These are phyloP conservation scores for Hyla sarda DNA, from an alignment of 2,113 vertebrate genomes.

Conservation along the genomic window DNA sequence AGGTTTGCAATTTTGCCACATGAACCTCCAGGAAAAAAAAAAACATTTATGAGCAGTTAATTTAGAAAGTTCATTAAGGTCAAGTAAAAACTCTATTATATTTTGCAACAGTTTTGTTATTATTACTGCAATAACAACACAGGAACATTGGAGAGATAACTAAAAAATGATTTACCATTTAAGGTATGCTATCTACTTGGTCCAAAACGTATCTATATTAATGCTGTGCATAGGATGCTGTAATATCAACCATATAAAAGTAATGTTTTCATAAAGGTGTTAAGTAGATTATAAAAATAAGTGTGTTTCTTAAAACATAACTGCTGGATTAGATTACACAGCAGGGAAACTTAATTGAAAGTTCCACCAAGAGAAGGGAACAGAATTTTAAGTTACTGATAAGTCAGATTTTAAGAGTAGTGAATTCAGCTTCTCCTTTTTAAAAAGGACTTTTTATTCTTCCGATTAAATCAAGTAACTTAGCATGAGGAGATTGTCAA, in stretches of 20 bases:
- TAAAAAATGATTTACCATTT: neutral
- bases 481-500: constrained; percentile 1
- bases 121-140: constrained; percentile 20
- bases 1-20: neutral
- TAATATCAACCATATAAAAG: constrained; percentile 19
- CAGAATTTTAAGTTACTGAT: constrained; percentile 35
- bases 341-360: constrained; percentile 19
- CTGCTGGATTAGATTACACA: constrained; percentile 25
- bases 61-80: neutral
- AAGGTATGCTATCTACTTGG: neutral
- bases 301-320: constrained; percentile 28
- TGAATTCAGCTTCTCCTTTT: neutral
- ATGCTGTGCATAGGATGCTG: neutral
- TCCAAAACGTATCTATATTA: neutral
- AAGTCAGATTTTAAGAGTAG: neutral
- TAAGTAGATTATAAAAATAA: constrained; percentile 44
- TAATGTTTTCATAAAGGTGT: constrained; percentile 38
- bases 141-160: constrained; percentile 1
- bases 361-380: neutral
- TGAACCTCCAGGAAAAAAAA: neutral
- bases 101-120: neutral
- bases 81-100: neutral
- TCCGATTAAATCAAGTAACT: constrained; percentile 24
- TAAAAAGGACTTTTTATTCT: neutral
- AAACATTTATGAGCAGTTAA: neutral